Evolutionary conservation across 2,888 invertebrate species (phyloP).

Genomic region (Hylaea fasciaria): DNA sequence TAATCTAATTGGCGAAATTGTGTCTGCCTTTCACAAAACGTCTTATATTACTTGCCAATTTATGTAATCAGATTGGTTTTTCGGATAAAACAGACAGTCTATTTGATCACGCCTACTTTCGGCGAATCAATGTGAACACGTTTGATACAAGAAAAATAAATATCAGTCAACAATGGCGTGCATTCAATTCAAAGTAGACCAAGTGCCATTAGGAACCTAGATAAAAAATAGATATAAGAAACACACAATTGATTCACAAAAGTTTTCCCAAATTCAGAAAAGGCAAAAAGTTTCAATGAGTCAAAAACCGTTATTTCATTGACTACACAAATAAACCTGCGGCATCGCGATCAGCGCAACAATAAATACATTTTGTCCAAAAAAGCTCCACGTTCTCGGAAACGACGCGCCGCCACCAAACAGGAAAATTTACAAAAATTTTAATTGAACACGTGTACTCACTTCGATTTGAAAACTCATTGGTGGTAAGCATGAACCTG

Average conservation of each 20-base stretch:
- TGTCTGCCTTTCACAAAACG: conserved; percentile 29
- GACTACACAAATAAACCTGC: conserved; percentile 29
- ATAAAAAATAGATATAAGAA: not conserved
- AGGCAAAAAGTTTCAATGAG: conserved; percentile 30
- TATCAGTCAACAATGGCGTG: no score
- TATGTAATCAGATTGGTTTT: not conserved
- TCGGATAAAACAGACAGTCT: not conserved
- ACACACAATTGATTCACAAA: conserved; percentile 18
- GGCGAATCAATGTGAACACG: no score
- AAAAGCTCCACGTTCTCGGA: conserved; percentile 31
- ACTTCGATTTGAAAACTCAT: conserved; percentile 27
- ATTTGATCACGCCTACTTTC: no score
- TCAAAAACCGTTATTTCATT: conserved; percentile 34
- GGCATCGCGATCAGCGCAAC: conserved; percentile 21
- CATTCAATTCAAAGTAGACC: no score
- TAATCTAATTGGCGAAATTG: conserved; percentile 12
- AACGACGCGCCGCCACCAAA: conserved; percentile 16
- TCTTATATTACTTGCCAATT: conserved; percentile 17
- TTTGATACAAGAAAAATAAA: no score
- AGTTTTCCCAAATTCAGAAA: conserved; percentile 12
- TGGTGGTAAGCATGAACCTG: conserved; percentile 16
- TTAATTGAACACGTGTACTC: conserved; percentile 38
- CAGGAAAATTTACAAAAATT: conserved; percentile 36
- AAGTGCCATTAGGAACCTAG: not conserved
- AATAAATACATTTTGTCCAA: conserved; percentile 34